phyloP scores from a whole-genome alignment of 1,140 invertebrate genomes.

The Bemisia tabaci region DNA sequence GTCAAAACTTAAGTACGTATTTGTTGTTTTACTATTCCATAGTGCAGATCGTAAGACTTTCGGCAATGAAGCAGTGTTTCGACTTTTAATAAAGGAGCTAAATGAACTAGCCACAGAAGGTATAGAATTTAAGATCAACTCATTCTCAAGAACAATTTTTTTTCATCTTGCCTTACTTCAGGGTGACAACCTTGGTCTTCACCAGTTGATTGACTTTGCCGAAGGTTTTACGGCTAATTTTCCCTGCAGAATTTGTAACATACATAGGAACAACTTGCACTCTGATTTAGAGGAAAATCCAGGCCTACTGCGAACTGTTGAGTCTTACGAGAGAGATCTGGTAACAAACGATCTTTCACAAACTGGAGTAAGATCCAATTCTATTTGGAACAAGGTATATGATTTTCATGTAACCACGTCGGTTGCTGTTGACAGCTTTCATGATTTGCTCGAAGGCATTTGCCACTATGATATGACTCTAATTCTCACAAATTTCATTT shows the following conservation, averaged over 20 bases:
- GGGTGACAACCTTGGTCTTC: constrained; percentile 19
- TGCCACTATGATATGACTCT: constrained; percentile 5
- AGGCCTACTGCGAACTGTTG: constrained; percentile 8
- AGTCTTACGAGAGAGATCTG: constrained; percentile 15
- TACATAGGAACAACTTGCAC: constrained; percentile 9
- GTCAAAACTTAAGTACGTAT: constrained; percentile 19
- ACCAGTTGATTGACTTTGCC: constrained; percentile 17
- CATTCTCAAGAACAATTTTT: not conserved
- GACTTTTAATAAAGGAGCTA: constrained; percentile 23
- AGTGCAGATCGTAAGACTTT: constrained; percentile 15
- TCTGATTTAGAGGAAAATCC: constrained; percentile 8
- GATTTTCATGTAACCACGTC: constrained; percentile 7
- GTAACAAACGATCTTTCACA: not conserved
- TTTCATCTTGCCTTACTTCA: constrained; percentile 15
- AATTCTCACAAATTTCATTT: constrained; percentile 1
- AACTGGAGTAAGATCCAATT: constrained; percentile 16
- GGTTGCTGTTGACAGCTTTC: constrained; percentile 26
- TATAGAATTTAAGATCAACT: constrained; percentile 1
- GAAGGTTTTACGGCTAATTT: constrained; percentile 17
- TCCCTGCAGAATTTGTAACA: constrained; percentile 17
- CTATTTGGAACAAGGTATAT: constrained; percentile 17
- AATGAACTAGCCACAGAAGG: constrained; percentile 16
- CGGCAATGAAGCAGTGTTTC: constrained; percentile 13
- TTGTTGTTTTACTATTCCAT: constrained; percentile 18
- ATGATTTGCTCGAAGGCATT: constrained; percentile 36